Conservation (phyloP, 2,797 vertebrate genomes). For the Sphenopsis melanotis region DNA sequence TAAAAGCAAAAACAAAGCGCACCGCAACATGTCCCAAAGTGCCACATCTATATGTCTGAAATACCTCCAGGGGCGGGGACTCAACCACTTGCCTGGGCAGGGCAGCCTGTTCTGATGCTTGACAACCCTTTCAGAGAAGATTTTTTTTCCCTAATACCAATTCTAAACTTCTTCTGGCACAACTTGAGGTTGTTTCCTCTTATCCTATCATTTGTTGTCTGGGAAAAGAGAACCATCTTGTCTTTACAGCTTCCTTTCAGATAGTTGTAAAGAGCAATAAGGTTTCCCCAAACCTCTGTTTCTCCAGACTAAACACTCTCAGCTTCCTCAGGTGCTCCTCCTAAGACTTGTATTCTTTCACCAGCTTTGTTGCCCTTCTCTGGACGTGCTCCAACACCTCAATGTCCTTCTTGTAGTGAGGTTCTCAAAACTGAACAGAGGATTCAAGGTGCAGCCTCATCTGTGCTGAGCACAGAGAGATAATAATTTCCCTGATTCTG, state of each 20-base stretch:
- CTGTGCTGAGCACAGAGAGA: not conserved
- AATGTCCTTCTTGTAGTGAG: not conserved
- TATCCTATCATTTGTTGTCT: not conserved
- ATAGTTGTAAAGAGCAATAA: not conserved
- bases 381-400: fast-evolving
- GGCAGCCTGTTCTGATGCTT: not conserved
- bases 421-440: not conserved
- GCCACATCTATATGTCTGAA: not conserved
- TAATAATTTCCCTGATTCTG: not conserved
- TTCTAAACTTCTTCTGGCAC: not conserved
- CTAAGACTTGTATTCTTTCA: not conserved
- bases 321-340: not conserved
- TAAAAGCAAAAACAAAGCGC: too few species aligned
- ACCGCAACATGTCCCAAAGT: too few species aligned
- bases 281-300: fast-evolving
- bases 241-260: not conserved
- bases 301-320: not conserved
- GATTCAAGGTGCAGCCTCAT: not conserved
- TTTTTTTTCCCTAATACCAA: not conserved
- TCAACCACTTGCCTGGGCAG: not conserved
- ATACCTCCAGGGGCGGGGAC: not conserved
- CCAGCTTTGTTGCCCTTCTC: not conserved
- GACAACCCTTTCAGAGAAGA: not conserved
- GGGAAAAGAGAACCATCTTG: fast-evolving
- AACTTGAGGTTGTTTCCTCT: not conserved